phyloP scores from a whole-genome alignment of 2,888 invertebrate genomes.

The Corbicula japonica region DNA sequence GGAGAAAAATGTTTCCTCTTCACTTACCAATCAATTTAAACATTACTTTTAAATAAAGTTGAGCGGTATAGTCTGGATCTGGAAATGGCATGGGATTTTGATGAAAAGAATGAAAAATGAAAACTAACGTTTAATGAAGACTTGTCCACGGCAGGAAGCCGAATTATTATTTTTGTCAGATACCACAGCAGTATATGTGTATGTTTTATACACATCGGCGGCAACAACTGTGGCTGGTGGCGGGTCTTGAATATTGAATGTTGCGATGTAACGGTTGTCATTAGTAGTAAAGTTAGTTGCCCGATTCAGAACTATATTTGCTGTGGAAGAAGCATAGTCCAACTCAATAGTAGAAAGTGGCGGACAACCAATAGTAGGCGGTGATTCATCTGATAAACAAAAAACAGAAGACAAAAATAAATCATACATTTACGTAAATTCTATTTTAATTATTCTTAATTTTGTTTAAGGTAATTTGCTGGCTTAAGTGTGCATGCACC shows the following conservation, averaged over 20 bases:
- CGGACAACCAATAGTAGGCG: conserved; percentile 70
- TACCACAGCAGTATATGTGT: conserved; percentile 29
- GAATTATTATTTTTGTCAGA: conserved; percentile 36
- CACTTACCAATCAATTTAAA: background rate
- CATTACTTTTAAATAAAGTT: no score
- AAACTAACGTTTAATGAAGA: conserved; percentile 59
- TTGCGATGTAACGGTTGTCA: conserved; percentile 49
- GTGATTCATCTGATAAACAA: conserved; percentile 71
- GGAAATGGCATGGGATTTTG: no score
- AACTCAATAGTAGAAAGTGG: background rate
- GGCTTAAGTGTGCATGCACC: no score
- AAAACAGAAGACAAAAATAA: no score
- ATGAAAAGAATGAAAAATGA: no score
- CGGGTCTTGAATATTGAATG: background rate
- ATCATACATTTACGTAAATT: no score
- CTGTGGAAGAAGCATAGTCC: conserved; percentile 16
- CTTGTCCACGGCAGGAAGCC: conserved; percentile 45
- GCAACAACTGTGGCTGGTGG: conserved; percentile 19
- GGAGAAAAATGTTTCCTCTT: background rate
- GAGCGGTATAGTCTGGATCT: no score
- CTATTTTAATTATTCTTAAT: no score
- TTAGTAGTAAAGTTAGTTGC: no score
- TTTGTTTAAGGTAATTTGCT: no score
- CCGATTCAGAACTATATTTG: background rate
- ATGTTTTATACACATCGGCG: conserved; percentile 47